A percentile compares a stretch with the other conserved stretches of the same genome.
Conservation (phyloP, 2,113 vertebrate species). For the Bettongia penicillata region DNA sequence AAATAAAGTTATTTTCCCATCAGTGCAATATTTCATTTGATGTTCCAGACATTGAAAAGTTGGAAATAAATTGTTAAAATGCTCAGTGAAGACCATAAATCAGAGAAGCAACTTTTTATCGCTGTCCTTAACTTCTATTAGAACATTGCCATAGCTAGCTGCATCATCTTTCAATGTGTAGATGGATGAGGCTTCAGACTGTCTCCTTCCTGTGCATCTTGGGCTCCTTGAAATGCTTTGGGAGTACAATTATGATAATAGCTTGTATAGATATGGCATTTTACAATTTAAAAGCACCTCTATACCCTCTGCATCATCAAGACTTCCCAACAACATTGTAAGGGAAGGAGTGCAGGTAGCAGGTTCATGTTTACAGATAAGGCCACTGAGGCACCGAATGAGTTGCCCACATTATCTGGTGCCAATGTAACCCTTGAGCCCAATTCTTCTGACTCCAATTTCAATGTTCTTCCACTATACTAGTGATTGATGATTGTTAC, state of each 20-base stretch:
- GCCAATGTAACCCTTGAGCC: not conserved
- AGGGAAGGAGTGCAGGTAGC: not conserved
- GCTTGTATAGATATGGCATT: not conserved
- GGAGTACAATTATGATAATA: not conserved
- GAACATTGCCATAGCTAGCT: not conserved
- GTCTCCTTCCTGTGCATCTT: not conserved
- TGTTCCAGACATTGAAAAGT: not conserved
- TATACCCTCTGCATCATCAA: not conserved
- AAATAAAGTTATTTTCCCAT: not conserved
- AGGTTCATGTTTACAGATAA: not conserved
- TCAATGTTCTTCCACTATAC: not conserved
- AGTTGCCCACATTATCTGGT: not conserved
- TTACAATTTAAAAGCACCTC: not conserved
- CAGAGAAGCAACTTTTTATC: not conserved
- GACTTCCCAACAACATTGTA: not conserved
- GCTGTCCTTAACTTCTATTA: not conserved
- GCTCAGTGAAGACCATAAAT: not conserved
- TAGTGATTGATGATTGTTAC: not conserved
- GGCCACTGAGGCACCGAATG: not conserved
- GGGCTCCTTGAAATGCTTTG: not conserved
- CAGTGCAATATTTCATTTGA: not conserved
- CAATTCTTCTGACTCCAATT: not conserved
- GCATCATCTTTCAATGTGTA: not conserved
- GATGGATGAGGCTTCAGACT: not conserved
- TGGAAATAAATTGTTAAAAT: not conserved